Evolutionary conservation across 2,797 vertebrate genomes (phyloP), one percentile per base, ranked within the genome.

Genomic region (Enoplosus armatus): DNA sequence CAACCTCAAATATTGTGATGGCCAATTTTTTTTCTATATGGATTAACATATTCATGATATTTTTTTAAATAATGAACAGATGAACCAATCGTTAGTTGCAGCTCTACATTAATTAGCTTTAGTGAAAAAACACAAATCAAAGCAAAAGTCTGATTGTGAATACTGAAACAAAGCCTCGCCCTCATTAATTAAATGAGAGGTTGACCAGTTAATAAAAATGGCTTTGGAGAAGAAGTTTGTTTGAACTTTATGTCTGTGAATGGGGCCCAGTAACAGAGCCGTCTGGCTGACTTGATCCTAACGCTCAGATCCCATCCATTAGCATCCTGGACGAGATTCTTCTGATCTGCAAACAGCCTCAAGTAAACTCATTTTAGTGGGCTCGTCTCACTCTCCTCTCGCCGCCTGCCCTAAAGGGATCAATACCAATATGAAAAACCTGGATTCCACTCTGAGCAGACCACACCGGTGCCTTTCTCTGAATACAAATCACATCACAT

Each of bases 401-500:
- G 18, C 88, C 26, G 83, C 71, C 88, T 92, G 93, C 92, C 93
- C 93, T 91, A 86, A 88, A 94, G 94, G 92, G 92, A 95, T 95
- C 93, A 93, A 95, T 95, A 95, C 91, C 93, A 95, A 95, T 93
- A 95, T 94, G 92, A 95, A 95, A 95, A 96, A 95, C 86, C 92
- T 93, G 93, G 89, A 92, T 93, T 94, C 93, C 90, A 95, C 94
- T 95, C 93, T 91, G 91, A 93, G 90, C 69, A 90, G 90, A 91
- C 89, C 91, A 92, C 91, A 91, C 85, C 33, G 80, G 89, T 86
- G 85, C 86, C 90, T 91, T 87, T 90, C 87, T 91, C 83, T 93
- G 93, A 93, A 95, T 94, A 94, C 94, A 93, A 93, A 95, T 94
- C 84, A 89, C 88, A 91, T 89, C 90, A 89, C 90, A 82, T 89